These are phyloP conservation scores for Ypsolopha sequella DNA, from an alignment of 2,888 invertebrate species.

Conservation along the genomic window DNA sequence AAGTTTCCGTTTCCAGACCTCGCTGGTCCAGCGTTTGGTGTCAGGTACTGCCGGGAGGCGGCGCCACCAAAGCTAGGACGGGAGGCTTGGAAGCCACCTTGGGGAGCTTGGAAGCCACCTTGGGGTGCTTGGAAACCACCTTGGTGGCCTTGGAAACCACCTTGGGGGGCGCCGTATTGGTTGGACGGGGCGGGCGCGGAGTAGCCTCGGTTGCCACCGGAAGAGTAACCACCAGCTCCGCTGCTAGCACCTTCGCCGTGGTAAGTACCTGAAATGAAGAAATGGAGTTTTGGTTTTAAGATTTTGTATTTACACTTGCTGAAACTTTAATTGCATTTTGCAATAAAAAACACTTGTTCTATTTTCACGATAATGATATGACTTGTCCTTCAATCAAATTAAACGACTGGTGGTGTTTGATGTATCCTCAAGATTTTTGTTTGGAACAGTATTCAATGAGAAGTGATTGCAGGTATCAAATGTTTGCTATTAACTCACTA, in stretches of 20 bases:
- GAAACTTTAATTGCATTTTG: no score
- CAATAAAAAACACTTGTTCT: no score
- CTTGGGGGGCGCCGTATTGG: constrained; percentile 3
- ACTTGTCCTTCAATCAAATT: no score
- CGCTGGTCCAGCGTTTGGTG: constrained; percentile 47
- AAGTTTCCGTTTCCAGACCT: constrained; percentile 55
- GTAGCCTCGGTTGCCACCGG: constrained; percentile 11
- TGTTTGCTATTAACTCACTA: no score
- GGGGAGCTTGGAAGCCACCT: background rate
- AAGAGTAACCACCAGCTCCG: constrained; percentile 14
- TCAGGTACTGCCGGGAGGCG: constrained; percentile 53
- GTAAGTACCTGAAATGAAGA: constrained; percentile 42
- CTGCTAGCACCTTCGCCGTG: constrained; percentile 40
- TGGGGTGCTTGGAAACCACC: background rate
- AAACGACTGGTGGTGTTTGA: no score
- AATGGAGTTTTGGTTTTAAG: background rate
- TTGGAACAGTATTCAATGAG: no score
- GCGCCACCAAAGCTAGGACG: constrained; percentile 23
- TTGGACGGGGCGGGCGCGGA: constrained; percentile 7
- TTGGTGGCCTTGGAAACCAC: background rate
- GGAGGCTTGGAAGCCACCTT: constrained; percentile 11
- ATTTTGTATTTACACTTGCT: background rate
- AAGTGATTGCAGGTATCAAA: no score
- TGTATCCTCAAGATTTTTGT: no score
- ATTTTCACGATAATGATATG: no score